These are phyloP conservation scores for Zosterops hypoxanthus DNA, from an alignment of 2,113 vertebrate genomes.

Conservation along the genomic window DNA sequence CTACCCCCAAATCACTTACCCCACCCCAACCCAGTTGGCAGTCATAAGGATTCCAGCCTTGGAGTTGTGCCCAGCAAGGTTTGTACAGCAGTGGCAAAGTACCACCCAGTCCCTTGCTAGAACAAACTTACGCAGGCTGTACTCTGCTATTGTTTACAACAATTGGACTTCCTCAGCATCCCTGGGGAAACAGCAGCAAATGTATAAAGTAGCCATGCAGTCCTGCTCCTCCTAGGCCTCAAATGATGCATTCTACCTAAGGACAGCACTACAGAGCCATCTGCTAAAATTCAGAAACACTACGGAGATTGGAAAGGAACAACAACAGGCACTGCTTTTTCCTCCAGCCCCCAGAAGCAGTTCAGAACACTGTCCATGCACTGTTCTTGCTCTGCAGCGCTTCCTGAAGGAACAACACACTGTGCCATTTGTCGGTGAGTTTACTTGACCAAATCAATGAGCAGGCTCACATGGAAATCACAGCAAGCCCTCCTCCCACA, in stretches of 20 bases:
- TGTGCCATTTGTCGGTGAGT: background rate
- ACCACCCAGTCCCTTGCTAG: background rate
- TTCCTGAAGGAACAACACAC: background rate
- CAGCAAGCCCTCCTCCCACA: background rate
- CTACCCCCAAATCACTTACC: background rate
- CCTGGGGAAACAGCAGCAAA: background rate
- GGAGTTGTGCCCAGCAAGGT: background rate
- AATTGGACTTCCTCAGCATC: conserved; percentile 7
- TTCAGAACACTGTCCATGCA: background rate
- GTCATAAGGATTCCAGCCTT: background rate
- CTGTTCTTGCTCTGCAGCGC: background rate
- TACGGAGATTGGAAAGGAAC: background rate
- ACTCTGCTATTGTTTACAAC: background rate
- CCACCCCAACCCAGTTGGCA: background rate
- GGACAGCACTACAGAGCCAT: background rate
- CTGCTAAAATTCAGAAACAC: background rate
- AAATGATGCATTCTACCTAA: background rate
- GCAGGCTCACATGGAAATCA: background rate
- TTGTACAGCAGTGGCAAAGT: background rate
- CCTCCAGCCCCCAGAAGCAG: background rate
- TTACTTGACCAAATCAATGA: background rate
- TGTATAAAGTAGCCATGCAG: background rate
- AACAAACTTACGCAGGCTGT: background rate
- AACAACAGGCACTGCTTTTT: background rate
- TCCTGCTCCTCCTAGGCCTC: background rate